phyloP scores from a whole-genome alignment of 2,888 invertebrate species.

The Ochlodes sylvanus region DNA sequence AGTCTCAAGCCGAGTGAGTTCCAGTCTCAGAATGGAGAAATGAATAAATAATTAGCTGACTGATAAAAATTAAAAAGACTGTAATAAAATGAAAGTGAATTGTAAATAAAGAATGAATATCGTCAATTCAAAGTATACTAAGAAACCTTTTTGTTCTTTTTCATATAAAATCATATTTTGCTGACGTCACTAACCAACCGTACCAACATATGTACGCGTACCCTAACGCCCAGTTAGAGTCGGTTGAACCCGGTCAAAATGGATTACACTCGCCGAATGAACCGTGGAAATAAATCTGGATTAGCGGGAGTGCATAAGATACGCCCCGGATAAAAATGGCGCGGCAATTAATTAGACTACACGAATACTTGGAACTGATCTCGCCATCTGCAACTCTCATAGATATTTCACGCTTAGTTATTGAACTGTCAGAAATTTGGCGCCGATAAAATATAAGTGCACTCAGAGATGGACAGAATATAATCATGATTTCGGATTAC shows the following conservation, averaged over 20 bases:
- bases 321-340: conserved; percentile 23
- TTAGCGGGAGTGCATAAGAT: conserved; percentile 48
- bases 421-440: neutral
- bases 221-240: conserved; percentile 19
- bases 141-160: too few species aligned
- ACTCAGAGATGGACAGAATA: too few species aligned
- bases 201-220: neutral
- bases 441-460: neutral
- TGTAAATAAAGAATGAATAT: too few species aligned
- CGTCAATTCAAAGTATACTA: too few species aligned
- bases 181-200: neutral
- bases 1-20: too few species aligned
- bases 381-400: neutral
- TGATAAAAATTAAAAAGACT: too few species aligned
- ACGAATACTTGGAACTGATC: neutral
- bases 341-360: conserved; percentile 19
- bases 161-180: too few species aligned
- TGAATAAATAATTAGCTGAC: too few species aligned
- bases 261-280: conserved; percentile 40
- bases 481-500: too few species aligned
- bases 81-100: too few species aligned
- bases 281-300: conserved; percentile 48
- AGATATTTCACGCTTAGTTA: neutral
- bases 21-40: too few species aligned
- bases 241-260: conserved; percentile 42